phyloP scores from a whole-genome alignment of 2,888 invertebrate species.

The Gryllus longicercus region DNA sequence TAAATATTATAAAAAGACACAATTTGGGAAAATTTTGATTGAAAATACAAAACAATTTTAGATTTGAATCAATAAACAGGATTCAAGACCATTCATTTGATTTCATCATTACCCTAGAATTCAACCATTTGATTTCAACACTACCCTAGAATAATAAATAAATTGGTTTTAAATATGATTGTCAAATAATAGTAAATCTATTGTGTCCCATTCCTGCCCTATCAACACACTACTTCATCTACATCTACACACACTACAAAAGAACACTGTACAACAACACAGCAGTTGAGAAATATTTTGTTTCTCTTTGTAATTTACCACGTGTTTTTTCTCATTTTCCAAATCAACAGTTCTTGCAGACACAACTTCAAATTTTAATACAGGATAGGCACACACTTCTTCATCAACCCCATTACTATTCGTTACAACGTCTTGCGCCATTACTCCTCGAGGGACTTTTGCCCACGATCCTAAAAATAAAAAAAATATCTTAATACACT shows the following conservation, averaged over 20 bases:
- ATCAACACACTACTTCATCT: slow-evolving; percentile 17
- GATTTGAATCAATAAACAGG: no score
- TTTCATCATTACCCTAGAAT: no score
- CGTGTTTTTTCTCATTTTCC: slow-evolving; percentile 63
- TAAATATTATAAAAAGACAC: no score
- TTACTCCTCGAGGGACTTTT: slow-evolving; percentile 29
- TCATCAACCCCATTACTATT: not conserved
- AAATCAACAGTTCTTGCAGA: slow-evolving; percentile 63
- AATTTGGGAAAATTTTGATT: no score
- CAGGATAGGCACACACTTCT: slow-evolving; percentile 23
- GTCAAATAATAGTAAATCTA: no score
- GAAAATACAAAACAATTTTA: no score
- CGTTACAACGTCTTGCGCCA: slow-evolving; percentile 2
- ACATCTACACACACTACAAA: no score
- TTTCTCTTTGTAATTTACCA: slow-evolving; percentile 46
- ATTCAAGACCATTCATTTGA: no score
- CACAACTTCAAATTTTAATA: slow-evolving; percentile 62
- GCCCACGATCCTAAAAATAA: slow-evolving; percentile 34
- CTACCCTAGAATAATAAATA: no score
- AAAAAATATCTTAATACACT: not conserved
- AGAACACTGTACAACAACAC: not conserved
- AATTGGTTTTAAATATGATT: not conserved
- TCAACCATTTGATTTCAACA: no score
- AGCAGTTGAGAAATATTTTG: not conserved
- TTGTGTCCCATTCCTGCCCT: not conserved